Base-by-base conservation (phyloP, 2,113 vertebrate species). In the Mormoops blainvillei region DNA sequence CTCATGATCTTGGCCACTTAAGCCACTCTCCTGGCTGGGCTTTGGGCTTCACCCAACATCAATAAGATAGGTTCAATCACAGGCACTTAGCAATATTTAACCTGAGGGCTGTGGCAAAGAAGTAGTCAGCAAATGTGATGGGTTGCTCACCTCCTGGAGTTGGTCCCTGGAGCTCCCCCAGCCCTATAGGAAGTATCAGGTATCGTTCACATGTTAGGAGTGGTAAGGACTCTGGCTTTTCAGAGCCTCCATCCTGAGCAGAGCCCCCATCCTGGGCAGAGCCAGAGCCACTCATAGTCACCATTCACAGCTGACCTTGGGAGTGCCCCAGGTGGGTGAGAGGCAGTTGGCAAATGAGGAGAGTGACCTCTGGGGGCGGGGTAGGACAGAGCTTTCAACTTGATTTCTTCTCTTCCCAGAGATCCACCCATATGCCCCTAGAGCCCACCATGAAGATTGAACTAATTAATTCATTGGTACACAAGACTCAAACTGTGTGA, bases 1-100 rank as follows among this genome's bases (percentile, higher is more conserved):
- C 15, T 94, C 91, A 91, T 91, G 93, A 97, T 97, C 97, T 97
- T 70, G 76, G 94, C 93, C 90, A 97, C 97, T 98, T 96, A 97
- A 98, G 97, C 90, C 94, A 96, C 90, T 98, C 94, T 98, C 92
- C 96, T 98, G 95, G 96, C 93, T 41, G 45, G 77, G 97, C 84
- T 97, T 98, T 98, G 97, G 97, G 97, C 89, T 97, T 93, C 91
- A 87, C 96, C 97, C 97, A 98, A 84, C 96, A 97, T 97, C 98
- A 98, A 96, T 98, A 98, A 85, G 94, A 97, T 90, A 97, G 96
- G 96, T 97, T 96, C 98, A 98, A 95, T 97, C 98, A 96, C 91
- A 98, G 87, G 78, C 56, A 89, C 95, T 98, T 98, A 97, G 97
- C 87, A 97, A 96, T 98, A 97, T 98, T 98, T 98, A 98, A 97